Evolutionary conservation across 2,113 vertebrate species (phyloP).

Genomic region (Okapia johnstoni): DNA sequence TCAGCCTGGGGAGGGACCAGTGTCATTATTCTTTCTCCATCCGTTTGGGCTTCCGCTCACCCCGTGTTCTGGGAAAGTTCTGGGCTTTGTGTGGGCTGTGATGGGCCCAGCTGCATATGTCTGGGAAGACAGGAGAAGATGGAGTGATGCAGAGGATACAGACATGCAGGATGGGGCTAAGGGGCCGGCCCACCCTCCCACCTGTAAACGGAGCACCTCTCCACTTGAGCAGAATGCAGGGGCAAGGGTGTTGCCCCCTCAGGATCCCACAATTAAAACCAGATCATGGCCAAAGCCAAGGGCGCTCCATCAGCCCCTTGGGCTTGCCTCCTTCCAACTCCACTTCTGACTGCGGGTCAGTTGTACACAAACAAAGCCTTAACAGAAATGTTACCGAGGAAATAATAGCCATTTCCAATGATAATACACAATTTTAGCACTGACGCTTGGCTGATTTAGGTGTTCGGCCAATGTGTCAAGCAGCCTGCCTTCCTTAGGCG

Average conservation of each 20-base stretch:
- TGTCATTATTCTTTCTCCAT: not conserved
- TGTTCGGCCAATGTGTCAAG: conserved; percentile 91
- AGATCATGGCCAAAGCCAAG: conserved; percentile 75
- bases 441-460: conserved; percentile 96
- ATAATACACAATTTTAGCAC: conserved; percentile 99
- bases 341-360: conserved; percentile 77
- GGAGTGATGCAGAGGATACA: accelerated
- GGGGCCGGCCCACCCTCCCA: not conserved
- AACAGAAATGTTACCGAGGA: conserved; percentile 98
- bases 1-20: not conserved
- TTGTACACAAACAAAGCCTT: conserved; percentile 85
- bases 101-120: not conserved
- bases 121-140: not conserved
- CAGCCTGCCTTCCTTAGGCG: conserved; percentile 92
- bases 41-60: not conserved
- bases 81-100: not conserved
- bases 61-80: not conserved
- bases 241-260: conserved; percentile 59
- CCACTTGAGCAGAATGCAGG: conserved; percentile 52
- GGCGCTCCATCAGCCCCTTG: conserved; percentile 33
- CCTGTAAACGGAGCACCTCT: too few species aligned
- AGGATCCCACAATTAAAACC: conserved; percentile 74
- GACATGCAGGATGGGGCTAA: accelerated
- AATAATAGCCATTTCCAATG: conserved; percentile 99
- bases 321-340: conserved; percentile 72